Percentiles rank a stretch among this genome's conserved stretches.
These are phyloP conservation scores for Eucriotettix oculatus DNA, from an alignment of 2,888 invertebrate species.

Conservation along the genomic window DNA sequence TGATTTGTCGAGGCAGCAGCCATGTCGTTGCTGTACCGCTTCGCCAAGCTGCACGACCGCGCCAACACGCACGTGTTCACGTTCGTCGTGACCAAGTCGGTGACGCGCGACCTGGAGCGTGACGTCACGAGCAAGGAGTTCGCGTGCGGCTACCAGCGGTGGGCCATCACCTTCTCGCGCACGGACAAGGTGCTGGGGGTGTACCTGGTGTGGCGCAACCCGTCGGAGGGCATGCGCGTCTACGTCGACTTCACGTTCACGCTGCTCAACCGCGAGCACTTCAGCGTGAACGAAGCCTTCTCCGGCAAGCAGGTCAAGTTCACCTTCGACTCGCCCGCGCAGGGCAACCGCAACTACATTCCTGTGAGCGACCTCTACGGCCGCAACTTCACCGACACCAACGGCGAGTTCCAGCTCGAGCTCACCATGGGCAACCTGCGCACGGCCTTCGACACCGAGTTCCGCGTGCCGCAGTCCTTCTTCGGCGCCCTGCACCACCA, in stretches of 20 bases:
- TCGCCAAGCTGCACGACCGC: conserved; percentile 66
- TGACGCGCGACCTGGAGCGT: conserved; percentile 58
- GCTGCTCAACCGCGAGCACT: conserved; percentile 63
- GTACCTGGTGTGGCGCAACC: conserved; percentile 59
- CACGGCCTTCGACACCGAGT: conserved; percentile 56
- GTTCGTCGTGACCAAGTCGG: conserved; percentile 62
- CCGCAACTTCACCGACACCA: conserved; percentile 58
- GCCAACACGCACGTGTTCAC: conserved; percentile 71
- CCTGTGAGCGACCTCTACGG: conserved; percentile 50
- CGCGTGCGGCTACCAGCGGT: conserved; percentile 63
- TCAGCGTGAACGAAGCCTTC: conserved; percentile 65
- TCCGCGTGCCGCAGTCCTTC: conserved; percentile 37
- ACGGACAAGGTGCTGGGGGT: conserved; percentile 59
- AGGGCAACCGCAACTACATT: conserved; percentile 57
- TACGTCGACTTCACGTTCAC: conserved; percentile 70
- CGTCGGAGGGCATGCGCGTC: conserved; percentile 56
- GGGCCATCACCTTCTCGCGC: conserved; percentile 64
- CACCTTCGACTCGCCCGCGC: conserved; percentile 50
- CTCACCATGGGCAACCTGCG: conserved; percentile 57
- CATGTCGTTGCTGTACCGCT: conserved; percentile 65
- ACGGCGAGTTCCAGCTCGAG: conserved; percentile 66
- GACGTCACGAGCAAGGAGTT: conserved; percentile 71
- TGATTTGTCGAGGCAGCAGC: neutral
- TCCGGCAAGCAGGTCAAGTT: conserved; percentile 54
- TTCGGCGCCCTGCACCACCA: conserved; percentile 16